phyloP scores from a whole-genome alignment of 2,113 vertebrate genomes.

The Tachysurus vachellii region DNA sequence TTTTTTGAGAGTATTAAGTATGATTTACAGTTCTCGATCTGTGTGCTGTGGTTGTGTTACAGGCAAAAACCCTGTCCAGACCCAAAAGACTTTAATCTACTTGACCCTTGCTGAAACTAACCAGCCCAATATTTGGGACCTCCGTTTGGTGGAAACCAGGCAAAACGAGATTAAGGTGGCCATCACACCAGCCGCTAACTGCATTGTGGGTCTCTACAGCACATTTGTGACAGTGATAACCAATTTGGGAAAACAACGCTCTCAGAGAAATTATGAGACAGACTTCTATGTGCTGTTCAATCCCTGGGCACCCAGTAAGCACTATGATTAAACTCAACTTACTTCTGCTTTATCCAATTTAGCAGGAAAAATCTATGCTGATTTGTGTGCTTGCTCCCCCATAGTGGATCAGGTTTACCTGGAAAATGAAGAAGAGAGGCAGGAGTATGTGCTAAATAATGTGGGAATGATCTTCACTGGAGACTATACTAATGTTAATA shows the following conservation, averaged over 20 bases:
- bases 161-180: constrained; percentile 63
- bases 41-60: not conserved
- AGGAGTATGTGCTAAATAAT: constrained; percentile 88
- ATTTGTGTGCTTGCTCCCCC: constrained; percentile 14
- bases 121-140: constrained; percentile 71
- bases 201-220: constrained; percentile 85
- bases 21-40: not conserved
- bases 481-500: constrained; percentile 40
- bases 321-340: not conserved
- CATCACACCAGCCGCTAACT: constrained; percentile 74
- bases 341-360: not conserved
- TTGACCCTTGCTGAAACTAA: constrained; percentile 63
- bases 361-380: not conserved
- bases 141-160: constrained; percentile 61
- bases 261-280: constrained; percentile 60
- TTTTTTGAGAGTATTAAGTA: not conserved
- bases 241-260: constrained; percentile 69
- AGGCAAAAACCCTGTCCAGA: constrained; percentile 78
- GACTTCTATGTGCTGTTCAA: constrained; percentile 92
- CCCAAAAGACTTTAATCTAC: constrained; percentile 74
- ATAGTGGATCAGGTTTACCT: constrained; percentile 82
- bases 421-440: constrained; percentile 69
- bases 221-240: constrained; percentile 75
- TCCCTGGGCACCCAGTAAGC: constrained; percentile 82
- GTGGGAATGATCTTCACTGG: constrained; percentile 82